Base-by-base conservation (phyloP, 2,797 vertebrate species). In the Falco cherrug region DNA sequence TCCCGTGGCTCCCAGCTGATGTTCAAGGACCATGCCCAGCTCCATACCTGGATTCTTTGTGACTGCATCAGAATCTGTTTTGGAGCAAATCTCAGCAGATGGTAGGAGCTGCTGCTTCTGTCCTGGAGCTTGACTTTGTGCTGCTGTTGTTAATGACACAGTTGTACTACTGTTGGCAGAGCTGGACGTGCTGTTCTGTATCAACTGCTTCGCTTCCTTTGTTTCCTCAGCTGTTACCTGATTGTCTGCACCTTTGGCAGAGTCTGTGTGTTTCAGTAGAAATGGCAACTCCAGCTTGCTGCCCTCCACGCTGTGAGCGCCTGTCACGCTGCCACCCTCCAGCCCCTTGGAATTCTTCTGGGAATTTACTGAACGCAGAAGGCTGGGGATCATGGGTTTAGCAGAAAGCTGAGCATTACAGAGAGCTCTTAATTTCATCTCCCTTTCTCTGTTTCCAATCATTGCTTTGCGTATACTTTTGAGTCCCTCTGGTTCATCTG, bases 41-140 rank as follows among this genome's bases (percentile, higher is more conserved):
- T 35, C 43, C 93, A 77, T 92, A 98, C 98, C 97, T 91, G 95
- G 53, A 22, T 76, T 70, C 50, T 95, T 97, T 35, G 84, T 1
- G 10, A 45, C 20, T 1, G 75, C 14, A 9, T 96, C 43, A 2
- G 67, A n/a, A 39, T 96, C 39, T 0, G 60, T 54, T 87, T 96
- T 97, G 88, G 96, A 96, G 73, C 92, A 96, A 69, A 94, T 95
- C 91, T 97, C 94, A 61, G 96, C 71, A 83, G 91, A 95, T 10
- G 89, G 89, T 3, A 95, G 83, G 39, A 97, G 78, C 69, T 97
- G 97, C 73, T 79, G 97, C 89, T 94, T 97, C 43, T 94, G 95
- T 75, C 78, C 69, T 2, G 43, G 3, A 28, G 57, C 64, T 74
- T 94, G 94, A 39, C 84, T 78, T 9, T 63, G 64, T 33, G 51